Conservation (phyloP, 2,888 invertebrate genomes). For the Drosophila suboccidentalis region DNA sequence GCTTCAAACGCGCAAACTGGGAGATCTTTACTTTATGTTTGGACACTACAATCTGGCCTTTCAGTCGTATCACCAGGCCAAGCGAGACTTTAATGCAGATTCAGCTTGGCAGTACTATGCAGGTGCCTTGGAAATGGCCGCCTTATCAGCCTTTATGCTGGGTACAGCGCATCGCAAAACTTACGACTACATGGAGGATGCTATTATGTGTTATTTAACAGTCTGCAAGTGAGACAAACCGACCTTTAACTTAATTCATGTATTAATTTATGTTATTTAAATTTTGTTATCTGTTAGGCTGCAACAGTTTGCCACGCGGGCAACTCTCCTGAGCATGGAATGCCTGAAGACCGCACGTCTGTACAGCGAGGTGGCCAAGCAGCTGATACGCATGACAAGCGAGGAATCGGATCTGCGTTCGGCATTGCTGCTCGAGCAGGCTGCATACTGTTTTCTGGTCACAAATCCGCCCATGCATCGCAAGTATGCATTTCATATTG, state of each 20-base stretch:
- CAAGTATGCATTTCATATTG: conserved; percentile 98
- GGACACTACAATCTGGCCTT: conserved; percentile 97
- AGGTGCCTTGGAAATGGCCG: conserved; percentile 98
- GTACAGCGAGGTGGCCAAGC: conserved; percentile 97
- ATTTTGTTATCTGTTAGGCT: conserved; percentile 87
- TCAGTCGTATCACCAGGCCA: conserved; percentile 96
- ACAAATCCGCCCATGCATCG: conserved; percentile 90
- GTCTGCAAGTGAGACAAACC: conserved; percentile 91
- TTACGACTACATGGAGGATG: conserved; percentile 97
- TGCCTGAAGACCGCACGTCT: conserved; percentile 92
- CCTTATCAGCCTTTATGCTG: conserved; percentile 95
- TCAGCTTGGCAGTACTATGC: conserved; percentile 99
- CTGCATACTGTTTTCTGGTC: conserved; percentile 95
- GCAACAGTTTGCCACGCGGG: conserved; percentile 96
- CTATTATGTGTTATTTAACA: conserved; percentile 95
- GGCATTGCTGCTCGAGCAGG: conserved; percentile 97
- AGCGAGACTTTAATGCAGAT: conserved; percentile 98
- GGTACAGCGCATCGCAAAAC: conserved; percentile 92
- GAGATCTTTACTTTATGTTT: conserved; percentile 98
- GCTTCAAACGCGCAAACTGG: conserved; percentile 95
- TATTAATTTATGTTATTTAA: neutral
- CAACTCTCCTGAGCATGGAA: conserved; percentile 95
- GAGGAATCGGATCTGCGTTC: conserved; percentile 99
- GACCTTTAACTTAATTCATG: neutral
- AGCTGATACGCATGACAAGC: conserved; percentile 97